Conservation (phyloP, 2,888 invertebrate species). For the Hermodice carunculata region DNA sequence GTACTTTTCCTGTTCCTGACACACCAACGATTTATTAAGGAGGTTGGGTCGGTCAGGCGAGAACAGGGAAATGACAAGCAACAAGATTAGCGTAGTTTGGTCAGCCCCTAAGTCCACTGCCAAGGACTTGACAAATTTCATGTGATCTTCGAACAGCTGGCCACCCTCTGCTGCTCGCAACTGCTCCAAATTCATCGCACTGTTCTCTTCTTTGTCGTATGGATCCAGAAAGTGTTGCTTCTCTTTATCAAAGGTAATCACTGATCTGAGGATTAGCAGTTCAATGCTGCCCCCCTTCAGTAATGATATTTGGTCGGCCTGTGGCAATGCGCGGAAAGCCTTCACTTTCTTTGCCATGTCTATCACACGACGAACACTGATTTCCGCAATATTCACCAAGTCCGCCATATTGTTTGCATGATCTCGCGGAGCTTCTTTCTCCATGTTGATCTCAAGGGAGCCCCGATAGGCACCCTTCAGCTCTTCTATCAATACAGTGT, state of each 20-base stretch:
- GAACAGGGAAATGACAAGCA: constrained; percentile 93
- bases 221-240: constrained; percentile 87
- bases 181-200: constrained; percentile 87
- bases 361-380: constrained; percentile 79
- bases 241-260: constrained; percentile 92
- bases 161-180: constrained; percentile 77
- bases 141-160: constrained; percentile 68
- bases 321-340: constrained; percentile 94
- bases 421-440: constrained; percentile 34
- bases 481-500: constrained; percentile 62
- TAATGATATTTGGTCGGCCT: constrained; percentile 91
- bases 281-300: constrained; percentile 97
- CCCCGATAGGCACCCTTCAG: constrained; percentile 62
- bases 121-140: constrained; percentile 71
- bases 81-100: constrained; percentile 91
- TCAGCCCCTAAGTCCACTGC: constrained; percentile 88
- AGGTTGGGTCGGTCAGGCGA: constrained; percentile 83
- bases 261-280: constrained; percentile 94
- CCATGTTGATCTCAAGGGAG: constrained; percentile 65
- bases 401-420: constrained; percentile 53
- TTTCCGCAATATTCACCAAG: constrained; percentile 69
- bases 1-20: constrained; percentile 67
- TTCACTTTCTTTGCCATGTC: constrained; percentile 75
- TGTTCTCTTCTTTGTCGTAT: constrained; percentile 73
- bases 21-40: constrained; percentile 71